phyloP scores from a whole-genome alignment of 1,140 invertebrate genomes.

The Mycetomoellerius zeteki region DNA sequence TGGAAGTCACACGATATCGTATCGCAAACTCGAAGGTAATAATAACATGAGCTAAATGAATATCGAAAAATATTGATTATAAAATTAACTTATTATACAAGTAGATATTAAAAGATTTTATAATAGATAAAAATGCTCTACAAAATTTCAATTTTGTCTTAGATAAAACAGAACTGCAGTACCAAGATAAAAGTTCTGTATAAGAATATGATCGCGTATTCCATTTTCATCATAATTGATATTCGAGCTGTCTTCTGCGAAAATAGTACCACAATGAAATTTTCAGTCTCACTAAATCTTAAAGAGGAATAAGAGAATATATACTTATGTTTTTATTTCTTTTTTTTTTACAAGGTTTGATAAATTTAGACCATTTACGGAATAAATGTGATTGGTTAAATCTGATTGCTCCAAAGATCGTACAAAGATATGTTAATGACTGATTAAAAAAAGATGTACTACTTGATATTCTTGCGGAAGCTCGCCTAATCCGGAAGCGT shows the following conservation, averaged over 20 bases:
- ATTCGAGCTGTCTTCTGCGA: not conserved
- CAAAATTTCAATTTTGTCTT: not conserved
- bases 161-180: not conserved
- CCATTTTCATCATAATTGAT: not conserved
- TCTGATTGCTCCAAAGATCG: not conserved
- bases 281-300: not conserved
- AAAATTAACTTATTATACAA: not conserved
- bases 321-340: not conserved
- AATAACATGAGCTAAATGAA: not conserved
- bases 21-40: not conserved
- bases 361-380: not conserved
- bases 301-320: not conserved
- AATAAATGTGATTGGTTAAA: constrained; percentile 20
- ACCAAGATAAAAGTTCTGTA: not conserved
- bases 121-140: not conserved
- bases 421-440: constrained; percentile 30
- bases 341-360: not conserved
- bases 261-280: not conserved
- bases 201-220: not conserved
- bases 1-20: not conserved
- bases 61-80: constrained; percentile 4
- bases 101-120: not conserved
- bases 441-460: constrained; percentile 41
- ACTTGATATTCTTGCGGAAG: constrained; percentile 12
- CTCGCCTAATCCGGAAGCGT: constrained; percentile 40